phyloP scores from a whole-genome alignment of 2,888 invertebrate species.

The Apamea crenata region DNA sequence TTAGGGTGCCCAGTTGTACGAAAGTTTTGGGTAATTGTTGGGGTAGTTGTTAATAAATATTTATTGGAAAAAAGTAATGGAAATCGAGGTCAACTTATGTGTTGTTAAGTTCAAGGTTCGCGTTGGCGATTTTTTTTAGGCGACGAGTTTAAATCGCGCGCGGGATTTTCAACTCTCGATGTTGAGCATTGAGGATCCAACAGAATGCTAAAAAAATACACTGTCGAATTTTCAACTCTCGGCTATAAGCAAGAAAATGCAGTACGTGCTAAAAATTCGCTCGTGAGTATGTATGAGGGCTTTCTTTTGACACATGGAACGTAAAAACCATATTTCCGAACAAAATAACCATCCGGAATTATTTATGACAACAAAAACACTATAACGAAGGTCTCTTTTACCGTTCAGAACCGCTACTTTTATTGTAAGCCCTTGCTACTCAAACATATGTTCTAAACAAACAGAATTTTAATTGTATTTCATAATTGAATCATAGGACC shows the following conservation, averaged over 20 bases:
- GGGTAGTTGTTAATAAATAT: slow-evolving; percentile 3
- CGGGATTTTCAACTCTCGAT: not conserved
- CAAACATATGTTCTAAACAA: slow-evolving; percentile 51
- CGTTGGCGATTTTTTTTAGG: not conserved
- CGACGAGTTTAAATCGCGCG: not conserved
- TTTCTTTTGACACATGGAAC: not conserved
- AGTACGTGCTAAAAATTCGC: not conserved
- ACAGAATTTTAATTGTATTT: slow-evolving; percentile 60
- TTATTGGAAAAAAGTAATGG: not conserved
- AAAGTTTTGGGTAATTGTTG: slow-evolving; percentile 28
- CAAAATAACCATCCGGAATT: not conserved
- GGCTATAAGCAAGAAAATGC: not conserved
- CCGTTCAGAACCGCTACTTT: slow-evolving; percentile 1
- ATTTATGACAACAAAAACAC: not conserved
- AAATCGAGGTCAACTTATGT: slow-evolving; percentile 1
- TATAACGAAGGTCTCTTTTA: not conserved
- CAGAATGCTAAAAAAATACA: not conserved
- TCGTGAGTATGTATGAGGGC: not conserved
- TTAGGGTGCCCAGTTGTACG: slow-evolving; percentile 62
- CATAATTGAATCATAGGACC: slow-evolving; percentile 47
- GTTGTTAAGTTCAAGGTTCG: not conserved
- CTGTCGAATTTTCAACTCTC: not conserved
- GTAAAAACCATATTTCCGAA: too few species aligned
- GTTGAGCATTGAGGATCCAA: not conserved
- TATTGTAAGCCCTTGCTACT: not conserved